Conservation (phyloP, 2,888 invertebrate genomes). For the Drosophila demipolita region DNA sequence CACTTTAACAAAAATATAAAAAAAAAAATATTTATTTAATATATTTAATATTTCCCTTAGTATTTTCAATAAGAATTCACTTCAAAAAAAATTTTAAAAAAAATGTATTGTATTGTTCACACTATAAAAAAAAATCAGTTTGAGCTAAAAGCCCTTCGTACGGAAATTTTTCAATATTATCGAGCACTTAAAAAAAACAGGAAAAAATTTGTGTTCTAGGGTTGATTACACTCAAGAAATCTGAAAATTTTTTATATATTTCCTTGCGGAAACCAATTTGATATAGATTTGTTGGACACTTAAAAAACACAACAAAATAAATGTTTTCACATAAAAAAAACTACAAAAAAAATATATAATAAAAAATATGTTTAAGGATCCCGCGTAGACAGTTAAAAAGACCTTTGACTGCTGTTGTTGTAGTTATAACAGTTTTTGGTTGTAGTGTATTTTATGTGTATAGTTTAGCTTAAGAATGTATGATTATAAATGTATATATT, state of each 20-base stretch:
- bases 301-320: constrained; percentile 17
- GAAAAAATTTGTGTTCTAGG: constrained; percentile 3
- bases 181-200: constrained; percentile 28
- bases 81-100: constrained; percentile 25
- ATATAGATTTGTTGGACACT: constrained; percentile 12
- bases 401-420: constrained; percentile 20
- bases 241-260: not conserved
- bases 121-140: not conserved
- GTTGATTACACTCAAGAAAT: constrained; percentile 35
- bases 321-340: constrained; percentile 40
- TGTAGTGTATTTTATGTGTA: constrained; percentile 30
- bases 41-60: not conserved
- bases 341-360: constrained; percentile 13
- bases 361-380: constrained; percentile 4
- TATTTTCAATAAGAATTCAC: constrained; percentile 22
- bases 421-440: constrained; percentile 22
- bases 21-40: not conserved
- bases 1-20: not conserved
- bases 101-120: not conserved
- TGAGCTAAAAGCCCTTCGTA: constrained; percentile 5
- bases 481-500: constrained; percentile 31
- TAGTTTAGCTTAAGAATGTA: constrained; percentile 49
- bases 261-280: constrained; percentile 20
- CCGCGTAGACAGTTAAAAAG: constrained; percentile 33
- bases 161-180: not conserved